Conservation (phyloP, 2,797 vertebrate genomes). For the Distichodus sexfasciatus region DNA sequence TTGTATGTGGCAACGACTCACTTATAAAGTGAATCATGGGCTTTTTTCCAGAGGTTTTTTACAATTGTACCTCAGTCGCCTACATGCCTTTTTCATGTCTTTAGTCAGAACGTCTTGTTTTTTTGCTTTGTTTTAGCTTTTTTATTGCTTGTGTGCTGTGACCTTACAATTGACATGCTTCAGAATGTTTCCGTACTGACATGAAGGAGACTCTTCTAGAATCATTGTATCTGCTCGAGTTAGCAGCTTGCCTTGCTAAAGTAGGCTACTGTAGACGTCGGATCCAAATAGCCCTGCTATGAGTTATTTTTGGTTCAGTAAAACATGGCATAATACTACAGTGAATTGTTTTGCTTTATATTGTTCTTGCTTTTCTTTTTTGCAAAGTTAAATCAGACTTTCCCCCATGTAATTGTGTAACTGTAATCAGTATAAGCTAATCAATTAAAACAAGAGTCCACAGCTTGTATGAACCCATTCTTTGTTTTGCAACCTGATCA, state of each 20-base stretch:
- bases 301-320: conserved; percentile 40
- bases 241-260: conserved; percentile 46
- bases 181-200: conserved; percentile 60
- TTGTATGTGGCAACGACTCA: conserved; percentile 12
- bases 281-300: conserved; percentile 41
- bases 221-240: conserved; percentile 51
- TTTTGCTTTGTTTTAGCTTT: no score
- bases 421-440: conserved; percentile 34
- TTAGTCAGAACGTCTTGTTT: conserved; percentile 40
- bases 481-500: neutral
- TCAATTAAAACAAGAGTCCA: conserved; percentile 36
- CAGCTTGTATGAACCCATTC: neutral
- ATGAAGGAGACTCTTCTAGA: conserved; percentile 61
- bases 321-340: conserved; percentile 33
- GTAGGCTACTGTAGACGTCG: conserved; percentile 41
- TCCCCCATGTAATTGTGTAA: conserved; percentile 32
- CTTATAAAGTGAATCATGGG: conserved; percentile 25
- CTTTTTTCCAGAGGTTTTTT: conserved; percentile 25
- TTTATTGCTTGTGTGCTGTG: conserved; percentile 52
- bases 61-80: conserved; percentile 23
- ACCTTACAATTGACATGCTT: conserved; percentile 49
- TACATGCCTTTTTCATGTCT: conserved; percentile 31
- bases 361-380: conserved; percentile 39
- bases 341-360: conserved; percentile 33
- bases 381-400: conserved; percentile 49